Percentiles rank a stretch among this genome's conserved stretches.
These are phyloP conservation scores for Diachasmimorpha longicaudata DNA, from an alignment of 1,140 invertebrate species.

Conservation along the genomic window DNA sequence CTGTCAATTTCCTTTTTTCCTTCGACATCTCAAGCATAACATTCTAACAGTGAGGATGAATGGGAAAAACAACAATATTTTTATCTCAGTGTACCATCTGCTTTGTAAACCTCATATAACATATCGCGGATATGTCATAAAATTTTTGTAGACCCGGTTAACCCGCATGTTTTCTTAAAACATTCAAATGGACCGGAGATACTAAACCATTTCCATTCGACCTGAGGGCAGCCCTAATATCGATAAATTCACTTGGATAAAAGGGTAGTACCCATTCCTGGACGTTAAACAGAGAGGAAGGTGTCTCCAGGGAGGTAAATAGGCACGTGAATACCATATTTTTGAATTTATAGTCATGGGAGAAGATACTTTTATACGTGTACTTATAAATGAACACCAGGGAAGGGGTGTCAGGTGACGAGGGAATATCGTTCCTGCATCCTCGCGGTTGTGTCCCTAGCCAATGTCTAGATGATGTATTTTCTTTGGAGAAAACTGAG, in stretches of 20 bases:
- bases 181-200: no score
- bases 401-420: neutral
- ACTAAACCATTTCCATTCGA: no score
- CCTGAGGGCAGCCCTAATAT: no score
- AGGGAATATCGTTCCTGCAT: neutral
- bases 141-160: no score
- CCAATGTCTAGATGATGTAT: conserved; percentile 1
- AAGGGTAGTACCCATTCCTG: conserved; percentile 12
- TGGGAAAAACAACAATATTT: no score
- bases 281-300: conserved; percentile 46
- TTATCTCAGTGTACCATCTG: no score
- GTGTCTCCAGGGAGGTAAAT: conserved; percentile 35
- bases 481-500: neutral
- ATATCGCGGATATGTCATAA: no score
- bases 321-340: conserved; percentile 42
- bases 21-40: no score
- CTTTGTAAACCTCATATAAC: no score
- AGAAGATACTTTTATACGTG: neutral
- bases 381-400: neutral
- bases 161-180: no score
- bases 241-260: conserved; percentile 48
- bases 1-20: no score
- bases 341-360: conserved; percentile 46
- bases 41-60: no score
- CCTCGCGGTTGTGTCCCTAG: neutral